phyloP scores from a whole-genome alignment of 2,113 vertebrate genomes.

The Mormyrus lacerda region DNA sequence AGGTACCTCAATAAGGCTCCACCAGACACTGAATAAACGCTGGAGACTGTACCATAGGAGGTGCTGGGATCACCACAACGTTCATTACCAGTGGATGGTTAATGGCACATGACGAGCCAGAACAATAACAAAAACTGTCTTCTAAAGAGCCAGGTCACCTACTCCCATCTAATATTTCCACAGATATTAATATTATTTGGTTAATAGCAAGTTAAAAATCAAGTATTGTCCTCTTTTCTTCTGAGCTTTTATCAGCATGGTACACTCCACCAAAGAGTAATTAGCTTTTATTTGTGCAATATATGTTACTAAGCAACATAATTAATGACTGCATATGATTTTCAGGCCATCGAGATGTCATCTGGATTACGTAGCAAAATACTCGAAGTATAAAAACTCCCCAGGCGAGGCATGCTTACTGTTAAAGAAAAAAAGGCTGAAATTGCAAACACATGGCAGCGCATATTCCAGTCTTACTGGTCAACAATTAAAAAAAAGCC shows the following conservation, averaged over 20 bases:
- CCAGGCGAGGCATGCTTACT: neutral
- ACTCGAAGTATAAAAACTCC: neutral
- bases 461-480: neutral
- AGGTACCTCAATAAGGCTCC: neutral
- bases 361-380: neutral
- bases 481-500: neutral
- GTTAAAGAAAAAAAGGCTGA: neutral
- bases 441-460: neutral
- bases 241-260: neutral
- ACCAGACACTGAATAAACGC: neutral
- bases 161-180: neutral
- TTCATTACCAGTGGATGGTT: neutral
- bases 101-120: neutral
- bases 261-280: neutral
- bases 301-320: slow-evolving; percentile 1
- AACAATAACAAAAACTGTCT: neutral
- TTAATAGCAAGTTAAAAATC: neutral
- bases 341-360: neutral
- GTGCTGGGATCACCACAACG: neutral
- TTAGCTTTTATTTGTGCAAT: neutral
- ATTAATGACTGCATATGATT: neutral
- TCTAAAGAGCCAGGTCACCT: neutral
- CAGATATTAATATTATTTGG: neutral
- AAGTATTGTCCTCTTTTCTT: neutral
- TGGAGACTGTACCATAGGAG: neutral